Evolutionary conservation across 2,113 vertebrate species (phyloP), one percentile per base, ranked within the genome.

Genomic region (Cyprinodon variegatus): DNA sequence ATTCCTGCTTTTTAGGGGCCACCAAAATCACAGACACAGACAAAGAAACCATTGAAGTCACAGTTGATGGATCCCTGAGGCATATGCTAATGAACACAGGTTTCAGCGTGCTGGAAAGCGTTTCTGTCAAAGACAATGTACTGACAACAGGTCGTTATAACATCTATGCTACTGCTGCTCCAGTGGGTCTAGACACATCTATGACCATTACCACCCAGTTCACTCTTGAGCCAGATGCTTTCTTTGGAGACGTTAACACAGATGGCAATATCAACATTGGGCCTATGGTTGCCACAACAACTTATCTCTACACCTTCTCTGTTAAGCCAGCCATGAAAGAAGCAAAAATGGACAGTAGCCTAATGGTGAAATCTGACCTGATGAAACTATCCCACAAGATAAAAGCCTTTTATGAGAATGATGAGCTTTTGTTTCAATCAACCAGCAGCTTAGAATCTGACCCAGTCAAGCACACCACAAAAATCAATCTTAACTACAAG

Each of bases 401-500:
- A 4, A 93, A 87, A 50, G 93, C 92, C 74, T 92, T 78, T 3
- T 94, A 92, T 61, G 87, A 84, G 70, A 89, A 93, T 45, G 91
- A 91, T 48, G 76, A 79, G 0, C 74, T 95, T 76, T 84, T 92
- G 29, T 4, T 97, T 68, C 90, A 90, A n/a, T 97, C 95, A 4
- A 89, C 86, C 83, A 96, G 95, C 41, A 93, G 95, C 74, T 65
- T 97, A 11, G 94, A 95, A 78, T 93, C 79, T 0, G 90, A 94
- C 39, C 70, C 92, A 1, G 3, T 97, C 43, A 94, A 94, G 86
- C 96, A 97, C 76, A 94, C 90, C 6, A 96, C 95, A 73, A 95
- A 95, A 83, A 68, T 96, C 15, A 88, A 6, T 65, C 68, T 94
- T 36, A 94, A 83, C 45, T 95, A 92, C 61, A 95, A 95, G 84